Evolutionary conservation across 2,888 invertebrate species (phyloP).

Genomic region (Teleiodes luculella): DNA sequence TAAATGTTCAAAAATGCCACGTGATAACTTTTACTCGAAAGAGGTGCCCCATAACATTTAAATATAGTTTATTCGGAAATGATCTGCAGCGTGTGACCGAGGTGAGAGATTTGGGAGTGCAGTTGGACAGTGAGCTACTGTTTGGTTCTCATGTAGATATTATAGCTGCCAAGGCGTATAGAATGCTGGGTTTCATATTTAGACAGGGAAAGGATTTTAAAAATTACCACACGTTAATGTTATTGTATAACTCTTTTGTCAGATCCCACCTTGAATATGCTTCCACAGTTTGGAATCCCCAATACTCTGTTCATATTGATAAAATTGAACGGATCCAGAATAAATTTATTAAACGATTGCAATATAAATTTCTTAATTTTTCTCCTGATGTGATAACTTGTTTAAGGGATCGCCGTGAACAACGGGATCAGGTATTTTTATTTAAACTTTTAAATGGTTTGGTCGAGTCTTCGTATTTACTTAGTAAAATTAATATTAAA

Average conservation of each 20-base stretch:
- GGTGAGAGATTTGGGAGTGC: neutral
- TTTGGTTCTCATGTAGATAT: neutral
- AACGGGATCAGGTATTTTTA: no score
- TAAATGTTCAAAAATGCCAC: neutral
- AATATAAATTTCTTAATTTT: neutral
- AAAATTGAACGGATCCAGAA: neutral
- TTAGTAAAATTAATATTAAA: no score
- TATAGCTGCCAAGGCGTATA: neutral
- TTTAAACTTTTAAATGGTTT: no score
- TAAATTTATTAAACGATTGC: neutral
- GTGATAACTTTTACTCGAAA: neutral
- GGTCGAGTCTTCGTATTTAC: no score
- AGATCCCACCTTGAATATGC: conserved; percentile 17
- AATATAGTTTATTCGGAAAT: neutral
- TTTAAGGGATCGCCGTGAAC: no score
- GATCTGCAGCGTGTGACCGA: neutral
- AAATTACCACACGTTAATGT: neutral
- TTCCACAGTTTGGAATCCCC: conserved; percentile 19
- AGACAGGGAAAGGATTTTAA: neutral
- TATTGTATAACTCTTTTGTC: neutral
- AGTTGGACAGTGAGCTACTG: neutral
- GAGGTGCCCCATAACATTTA: no score
- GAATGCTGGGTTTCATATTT: conserved; percentile 1
- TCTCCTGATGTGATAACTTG: no score
- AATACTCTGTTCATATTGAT: neutral